These are phyloP conservation scores for Pontoporia blainvillei DNA, from an alignment of 2,113 vertebrate genomes.

Conservation along the genomic window DNA sequence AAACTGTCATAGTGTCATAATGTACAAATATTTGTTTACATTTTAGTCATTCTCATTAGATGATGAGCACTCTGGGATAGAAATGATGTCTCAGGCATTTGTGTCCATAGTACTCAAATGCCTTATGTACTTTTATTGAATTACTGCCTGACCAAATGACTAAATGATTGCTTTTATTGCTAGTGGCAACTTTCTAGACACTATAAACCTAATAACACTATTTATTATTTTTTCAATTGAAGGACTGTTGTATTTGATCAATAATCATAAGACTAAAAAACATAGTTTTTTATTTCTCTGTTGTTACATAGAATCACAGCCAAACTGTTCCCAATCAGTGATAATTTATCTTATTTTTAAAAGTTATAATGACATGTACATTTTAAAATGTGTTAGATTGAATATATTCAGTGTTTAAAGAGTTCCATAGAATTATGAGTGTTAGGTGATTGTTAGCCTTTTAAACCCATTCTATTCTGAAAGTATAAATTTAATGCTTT, in stretches of 20 bases:
- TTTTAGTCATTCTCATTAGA: neutral
- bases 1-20: neutral
- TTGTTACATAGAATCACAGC: neutral
- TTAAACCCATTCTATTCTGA: neutral
- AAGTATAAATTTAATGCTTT: neutral
- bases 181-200: neutral
- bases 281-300: conserved; percentile 7
- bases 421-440: neutral
- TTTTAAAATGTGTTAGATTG: neutral
- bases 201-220: neutral
- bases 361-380: neutral
- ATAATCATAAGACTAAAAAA: neutral
- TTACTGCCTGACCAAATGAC: neutral
- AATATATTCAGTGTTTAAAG: neutral
- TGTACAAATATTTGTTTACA: neutral
- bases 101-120: neutral
- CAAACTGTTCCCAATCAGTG: neutral
- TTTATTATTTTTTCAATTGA: neutral
- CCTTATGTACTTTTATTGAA: neutral
- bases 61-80: neutral
- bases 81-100: neutral
- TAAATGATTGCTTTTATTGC: neutral
- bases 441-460: conserved; percentile 3
- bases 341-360: neutral
- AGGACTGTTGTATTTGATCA: neutral